Conservation (phyloP, 2,113 vertebrate species). For the Porphyrio hochstetteri region DNA sequence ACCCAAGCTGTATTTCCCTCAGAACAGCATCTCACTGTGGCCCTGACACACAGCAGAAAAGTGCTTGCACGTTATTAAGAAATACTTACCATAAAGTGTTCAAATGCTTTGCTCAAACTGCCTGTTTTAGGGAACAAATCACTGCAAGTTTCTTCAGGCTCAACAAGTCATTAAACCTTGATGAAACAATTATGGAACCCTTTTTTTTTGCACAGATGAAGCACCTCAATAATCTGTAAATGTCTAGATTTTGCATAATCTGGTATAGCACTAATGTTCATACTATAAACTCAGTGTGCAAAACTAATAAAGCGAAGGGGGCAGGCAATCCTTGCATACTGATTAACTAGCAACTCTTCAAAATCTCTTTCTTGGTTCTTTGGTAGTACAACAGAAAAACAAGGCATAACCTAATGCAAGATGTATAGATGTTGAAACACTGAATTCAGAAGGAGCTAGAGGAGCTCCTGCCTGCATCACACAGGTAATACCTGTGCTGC, state of each 20-base stretch:
- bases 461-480: neutral
- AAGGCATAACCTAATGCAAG: neutral
- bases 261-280: neutral
- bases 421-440: neutral
- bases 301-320: neutral
- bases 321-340: neutral
- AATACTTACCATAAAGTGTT: neutral
- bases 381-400: conserved; percentile 10
- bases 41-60: neutral
- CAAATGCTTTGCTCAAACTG: neutral
- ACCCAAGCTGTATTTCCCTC: neutral
- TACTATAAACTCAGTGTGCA: neutral
- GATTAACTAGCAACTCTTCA: neutral
- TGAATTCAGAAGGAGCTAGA: conserved; percentile 26
- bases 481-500: neutral
- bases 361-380: conserved; percentile 22
- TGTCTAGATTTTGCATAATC: neutral
- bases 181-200: neutral
- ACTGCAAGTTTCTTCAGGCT: neutral
- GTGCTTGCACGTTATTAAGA: neutral
- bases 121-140: neutral
- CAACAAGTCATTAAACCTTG: neutral
- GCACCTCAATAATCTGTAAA: neutral
- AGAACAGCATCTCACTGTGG: neutral
- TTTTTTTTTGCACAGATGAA: neutral